Evolutionary conservation across 35 echinoderm and acorn worm genomes (phyloP).

Genomic region (Anneissia japonica): DNA sequence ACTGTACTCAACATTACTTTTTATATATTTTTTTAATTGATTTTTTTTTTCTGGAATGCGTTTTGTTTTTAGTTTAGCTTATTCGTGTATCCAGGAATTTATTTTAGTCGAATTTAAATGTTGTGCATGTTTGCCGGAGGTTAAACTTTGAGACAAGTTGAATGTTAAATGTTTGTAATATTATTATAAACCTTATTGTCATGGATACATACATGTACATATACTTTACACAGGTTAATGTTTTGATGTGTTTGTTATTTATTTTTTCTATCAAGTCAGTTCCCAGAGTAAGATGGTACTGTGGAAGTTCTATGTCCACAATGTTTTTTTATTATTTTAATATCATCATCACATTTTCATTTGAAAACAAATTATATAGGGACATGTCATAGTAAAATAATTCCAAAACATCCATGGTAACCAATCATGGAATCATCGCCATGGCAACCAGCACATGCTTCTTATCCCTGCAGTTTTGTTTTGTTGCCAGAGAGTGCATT

Average conservation of each 20-base stretch:
- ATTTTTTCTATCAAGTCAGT: neutral
- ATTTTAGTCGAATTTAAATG: neutral
- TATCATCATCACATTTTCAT: neutral
- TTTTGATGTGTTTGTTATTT: neutral
- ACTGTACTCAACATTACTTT: neutral
- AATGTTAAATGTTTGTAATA: neutral
- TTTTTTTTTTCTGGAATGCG: neutral
- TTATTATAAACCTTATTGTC: neutral
- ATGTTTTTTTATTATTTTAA: neutral
- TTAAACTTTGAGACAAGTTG: neutral
- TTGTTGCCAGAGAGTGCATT: neutral
- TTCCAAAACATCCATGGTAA: neutral
- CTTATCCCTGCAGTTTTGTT: neutral
- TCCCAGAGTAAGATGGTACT: neutral
- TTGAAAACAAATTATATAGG: neutral
- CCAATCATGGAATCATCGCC: neutral
- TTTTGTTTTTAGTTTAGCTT: neutral
- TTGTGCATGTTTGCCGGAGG: neutral
- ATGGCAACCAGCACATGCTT: slow-evolving; percentile 1
- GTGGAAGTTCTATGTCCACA: neutral
- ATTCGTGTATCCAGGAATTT: neutral
- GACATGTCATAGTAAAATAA: neutral
- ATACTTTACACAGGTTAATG: neutral
- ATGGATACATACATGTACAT: neutral
- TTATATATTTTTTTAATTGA: neutral